A percentile compares a stretch with the other conserved stretches of the same genome.
Evolutionary conservation across 1,140 invertebrate genomes (phyloP).

Genomic region (Cherax quadricarinatus): DNA sequence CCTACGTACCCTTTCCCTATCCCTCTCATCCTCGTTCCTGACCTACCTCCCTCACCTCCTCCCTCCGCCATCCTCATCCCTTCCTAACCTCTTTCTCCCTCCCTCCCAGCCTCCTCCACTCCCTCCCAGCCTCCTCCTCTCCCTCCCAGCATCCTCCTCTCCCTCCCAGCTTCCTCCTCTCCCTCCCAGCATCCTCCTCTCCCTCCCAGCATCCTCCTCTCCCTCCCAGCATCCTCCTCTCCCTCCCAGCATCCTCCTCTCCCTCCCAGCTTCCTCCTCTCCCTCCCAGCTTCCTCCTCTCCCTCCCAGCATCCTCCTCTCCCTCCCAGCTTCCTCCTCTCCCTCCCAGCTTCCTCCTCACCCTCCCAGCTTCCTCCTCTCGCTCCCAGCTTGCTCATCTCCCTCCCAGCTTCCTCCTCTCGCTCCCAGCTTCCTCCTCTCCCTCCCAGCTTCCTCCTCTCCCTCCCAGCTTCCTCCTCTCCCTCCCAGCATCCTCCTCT

Average conservation of each 20-base stretch:
- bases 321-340: background rate
- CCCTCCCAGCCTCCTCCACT: background rate
- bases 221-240: background rate
- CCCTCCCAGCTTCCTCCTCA: too few relatives aligned
- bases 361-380: background rate
- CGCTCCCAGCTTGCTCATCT: background rate
- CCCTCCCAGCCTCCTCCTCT: too few relatives aligned
- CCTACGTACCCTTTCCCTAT: background rate
- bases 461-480: too few relatives aligned
- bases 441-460: background rate
- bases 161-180: background rate
- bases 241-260: background rate
- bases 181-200: background rate
- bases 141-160: background rate
- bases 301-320: background rate
- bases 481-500: background rate
- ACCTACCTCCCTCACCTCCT: background rate
- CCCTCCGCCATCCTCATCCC: background rate
- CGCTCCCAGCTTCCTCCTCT: too few relatives aligned
- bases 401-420: background rate
- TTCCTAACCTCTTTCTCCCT: background rate
- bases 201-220: background rate
- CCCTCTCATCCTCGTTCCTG: background rate
- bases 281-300: background rate
- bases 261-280: background rate